Evolutionary conservation across 2,888 invertebrate genomes (phyloP).

Genomic region (Nowickia ferox): DNA sequence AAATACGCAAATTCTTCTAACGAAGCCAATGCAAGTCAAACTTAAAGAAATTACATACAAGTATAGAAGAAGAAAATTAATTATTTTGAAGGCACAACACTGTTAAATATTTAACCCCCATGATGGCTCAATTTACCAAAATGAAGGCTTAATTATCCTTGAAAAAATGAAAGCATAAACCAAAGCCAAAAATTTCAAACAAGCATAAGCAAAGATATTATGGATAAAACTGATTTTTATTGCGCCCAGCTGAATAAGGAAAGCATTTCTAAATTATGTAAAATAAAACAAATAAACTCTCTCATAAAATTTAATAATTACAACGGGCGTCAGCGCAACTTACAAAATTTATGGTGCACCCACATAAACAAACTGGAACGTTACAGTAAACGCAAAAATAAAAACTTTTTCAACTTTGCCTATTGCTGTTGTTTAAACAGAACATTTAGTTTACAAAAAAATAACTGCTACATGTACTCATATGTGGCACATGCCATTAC

Average conservation of each 20-base stretch:
- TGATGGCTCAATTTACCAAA: neutral
- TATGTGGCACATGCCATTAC: constrained; percentile 64
- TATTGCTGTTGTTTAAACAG: constrained; percentile 4
- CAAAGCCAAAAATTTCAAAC: neutral
- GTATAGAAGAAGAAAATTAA: constrained; percentile 57
- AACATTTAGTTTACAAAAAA: constrained; percentile 5
- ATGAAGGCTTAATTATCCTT: constrained; percentile 12
- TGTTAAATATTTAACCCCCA: neutral
- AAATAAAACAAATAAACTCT: constrained; percentile 22
- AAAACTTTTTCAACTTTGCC: neutral
- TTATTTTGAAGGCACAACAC: neutral
- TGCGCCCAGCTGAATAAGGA: constrained; percentile 40
- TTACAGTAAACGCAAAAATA: neutral
- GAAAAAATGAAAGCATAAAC: neutral
- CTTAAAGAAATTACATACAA: constrained; percentile 37
- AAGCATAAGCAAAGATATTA: constrained; percentile 42
- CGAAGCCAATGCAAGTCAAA: constrained; percentile 60
- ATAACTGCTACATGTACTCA: constrained; percentile 59
- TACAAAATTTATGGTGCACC: constrained; percentile 9
- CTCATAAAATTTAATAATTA: neutral
- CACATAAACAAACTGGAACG: neutral
- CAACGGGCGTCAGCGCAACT: neutral
- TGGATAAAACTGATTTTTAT: constrained; percentile 54
- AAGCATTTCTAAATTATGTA: constrained; percentile 17
- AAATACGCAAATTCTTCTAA: constrained; percentile 22